Percentiles rank a stretch among this genome's conserved stretches.
Conservation (phyloP, 2,113 vertebrate species). For the Smithornis capensis region DNA sequence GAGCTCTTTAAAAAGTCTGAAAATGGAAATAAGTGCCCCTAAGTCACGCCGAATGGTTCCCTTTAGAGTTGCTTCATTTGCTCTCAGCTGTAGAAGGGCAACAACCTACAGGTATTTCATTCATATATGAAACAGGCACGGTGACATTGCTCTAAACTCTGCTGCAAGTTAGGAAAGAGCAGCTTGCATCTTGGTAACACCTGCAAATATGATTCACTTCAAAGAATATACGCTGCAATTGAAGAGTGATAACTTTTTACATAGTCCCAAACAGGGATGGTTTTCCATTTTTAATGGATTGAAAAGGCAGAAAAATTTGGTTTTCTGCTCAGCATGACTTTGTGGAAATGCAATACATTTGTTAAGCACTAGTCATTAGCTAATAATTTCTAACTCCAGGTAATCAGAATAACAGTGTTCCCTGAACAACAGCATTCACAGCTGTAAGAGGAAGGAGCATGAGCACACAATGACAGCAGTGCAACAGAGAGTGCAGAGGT, state of each 20-base stretch:
- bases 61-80: neutral
- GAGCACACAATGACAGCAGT: neutral
- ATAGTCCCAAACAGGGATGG: neutral
- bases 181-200: neutral
- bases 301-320: neutral
- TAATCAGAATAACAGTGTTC: neutral
- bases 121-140: neutral
- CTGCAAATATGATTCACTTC: neutral
- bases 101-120: neutral
- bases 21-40: neutral
- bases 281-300: neutral
- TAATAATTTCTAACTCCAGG: neutral
- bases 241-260: neutral
- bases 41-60: neutral
- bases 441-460: neutral
- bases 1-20: neutral
- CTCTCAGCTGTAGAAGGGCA: neutral
- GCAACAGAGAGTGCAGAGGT: neutral
- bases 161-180: neutral
- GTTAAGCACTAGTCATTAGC: neutral
- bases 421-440: neutral
- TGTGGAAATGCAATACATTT: neutral
- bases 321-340: neutral
- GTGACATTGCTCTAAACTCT: neutral
- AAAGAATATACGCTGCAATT: neutral